Percentiles rank a stretch among this genome's conserved stretches.
These are phyloP conservation scores for Oreochromis tanganicae DNA, from an alignment of 2,113 vertebrate genomes.

Conservation along the genomic window DNA sequence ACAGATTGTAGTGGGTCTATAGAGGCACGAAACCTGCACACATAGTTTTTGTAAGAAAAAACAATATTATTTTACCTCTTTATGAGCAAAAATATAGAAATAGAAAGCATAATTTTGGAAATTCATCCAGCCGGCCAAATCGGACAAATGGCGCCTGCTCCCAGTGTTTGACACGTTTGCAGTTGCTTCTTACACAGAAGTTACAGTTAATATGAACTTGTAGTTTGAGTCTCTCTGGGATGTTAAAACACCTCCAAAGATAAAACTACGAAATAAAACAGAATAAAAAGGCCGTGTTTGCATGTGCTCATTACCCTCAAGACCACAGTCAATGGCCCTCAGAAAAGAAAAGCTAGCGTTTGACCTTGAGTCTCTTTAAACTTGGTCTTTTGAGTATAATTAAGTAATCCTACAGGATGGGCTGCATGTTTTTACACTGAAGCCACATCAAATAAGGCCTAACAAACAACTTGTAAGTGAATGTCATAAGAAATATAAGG, in stretches of 20 bases:
- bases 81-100: not conserved
- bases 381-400: constrained; percentile 16
- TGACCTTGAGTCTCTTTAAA: constrained; percentile 38
- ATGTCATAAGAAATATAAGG: not conserved
- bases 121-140: not conserved
- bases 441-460: constrained; percentile 5
- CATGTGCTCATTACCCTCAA: not conserved
- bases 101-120: not conserved
- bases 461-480: not conserved
- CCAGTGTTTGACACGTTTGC: not conserved
- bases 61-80: not conserved
- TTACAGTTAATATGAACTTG: not conserved
- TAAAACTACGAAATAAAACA: not conserved
- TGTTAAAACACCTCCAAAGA: not conserved
- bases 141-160: not conserved
- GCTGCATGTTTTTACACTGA: constrained; percentile 17
- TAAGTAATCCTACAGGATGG: not conserved
- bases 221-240: rapidly evolving
- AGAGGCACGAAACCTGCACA: not conserved
- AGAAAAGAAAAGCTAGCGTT: not conserved
- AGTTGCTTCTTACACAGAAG: not conserved
- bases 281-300: not conserved
- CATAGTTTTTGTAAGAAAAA: rapidly evolving
- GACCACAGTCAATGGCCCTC: not conserved
- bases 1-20: not conserved